Evolutionary conservation across 2,113 vertebrate genomes (phyloP), one percentile per base, ranked within the genome.

Genomic region (Neogale vison): DNA sequence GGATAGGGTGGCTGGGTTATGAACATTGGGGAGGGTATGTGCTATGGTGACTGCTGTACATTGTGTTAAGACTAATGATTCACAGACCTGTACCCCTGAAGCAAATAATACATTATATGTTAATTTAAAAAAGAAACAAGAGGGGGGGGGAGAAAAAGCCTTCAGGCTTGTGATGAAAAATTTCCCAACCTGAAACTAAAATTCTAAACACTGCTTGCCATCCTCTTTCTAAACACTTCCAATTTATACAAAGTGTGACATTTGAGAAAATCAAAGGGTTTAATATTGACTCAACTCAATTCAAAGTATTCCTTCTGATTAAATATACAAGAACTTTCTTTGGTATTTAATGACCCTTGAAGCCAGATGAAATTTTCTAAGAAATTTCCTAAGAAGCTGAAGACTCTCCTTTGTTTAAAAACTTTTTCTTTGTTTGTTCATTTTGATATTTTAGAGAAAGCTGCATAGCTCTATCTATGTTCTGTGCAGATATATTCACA

Each of bases 241-340:
- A 71, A 79, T 74, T 96, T 93, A 96, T n/a, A 92, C 55, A 87
- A 74, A 92, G 57, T 93, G 67, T 97, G 93, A 92, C 90, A 97
- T 96, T 97, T 96, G 72, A 90, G 74, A 95, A 97, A 97, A 97
- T 83, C 86, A 98, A 96, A 89, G 80, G 4, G 9, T 80, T 93
- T 89, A 87, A 92, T 96, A 96, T 92, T 96, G 89, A 96, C 83
- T 88, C 55, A 69, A 63, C n/a, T 91, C 57, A 86, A 96, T 57
- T 23, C 26, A 4, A 96, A 92, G 61, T 29, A 95, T 97, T 93
- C 36, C 52, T 69, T 47, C 94, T 93, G 74, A 92, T 93, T 95
- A 95, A 96, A 95, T 84, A 97, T 31, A 84, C 13, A 94, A 89
- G 61, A 89, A 84, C 17, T 4, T 45, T 89, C 47, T 45, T 72